A percentile compares a stretch with the other conserved stretches of the same genome.
Evolutionary conservation across 2,888 invertebrate species (phyloP).

Genomic region (Allacma fusca): DNA sequence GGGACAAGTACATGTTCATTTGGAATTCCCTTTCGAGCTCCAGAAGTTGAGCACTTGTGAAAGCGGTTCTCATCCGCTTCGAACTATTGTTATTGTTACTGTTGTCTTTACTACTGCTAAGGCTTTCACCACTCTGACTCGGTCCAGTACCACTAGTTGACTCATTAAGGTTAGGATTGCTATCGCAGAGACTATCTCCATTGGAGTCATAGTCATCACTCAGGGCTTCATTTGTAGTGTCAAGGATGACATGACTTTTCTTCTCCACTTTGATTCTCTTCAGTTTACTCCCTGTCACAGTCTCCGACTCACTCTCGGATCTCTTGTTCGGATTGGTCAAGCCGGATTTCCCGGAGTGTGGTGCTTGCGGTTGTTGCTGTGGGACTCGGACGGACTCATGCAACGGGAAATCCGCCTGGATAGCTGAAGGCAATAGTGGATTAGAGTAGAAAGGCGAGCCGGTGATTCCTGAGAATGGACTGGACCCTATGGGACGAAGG

Average conservation of each 20-base stretch:
- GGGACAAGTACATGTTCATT: conserved; percentile 87
- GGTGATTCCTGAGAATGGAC: conserved; percentile 23
- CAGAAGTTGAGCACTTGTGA: conserved; percentile 86
- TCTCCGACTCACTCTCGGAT: neutral
- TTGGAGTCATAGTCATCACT: conserved; percentile 23
- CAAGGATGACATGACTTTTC: neutral
- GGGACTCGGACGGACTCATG: neutral
- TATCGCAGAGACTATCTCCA: conserved; percentile 20
- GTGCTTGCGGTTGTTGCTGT: conserved; percentile 27
- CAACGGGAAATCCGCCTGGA: neutral
- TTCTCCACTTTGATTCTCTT: neutral
- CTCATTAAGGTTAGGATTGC: conserved; percentile 22
- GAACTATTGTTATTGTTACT: conserved; percentile 68
- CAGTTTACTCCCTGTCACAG: neutral
- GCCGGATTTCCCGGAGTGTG: neutral
- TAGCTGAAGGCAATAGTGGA: conserved; percentile 16
- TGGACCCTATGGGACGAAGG: conserved; percentile 33
- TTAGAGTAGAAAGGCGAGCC: conserved; percentile 24
- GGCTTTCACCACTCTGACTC: conserved; percentile 4
- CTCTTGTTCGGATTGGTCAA: neutral
- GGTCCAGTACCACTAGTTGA: neutral
- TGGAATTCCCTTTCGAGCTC: conserved; percentile 90
- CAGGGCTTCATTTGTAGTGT: neutral
- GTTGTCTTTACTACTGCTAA: neutral
- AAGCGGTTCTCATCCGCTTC: conserved; percentile 90